These are phyloP conservation scores for Atta cephalotes DNA, from an alignment of 1,140 invertebrate species.

Conservation along the genomic window DNA sequence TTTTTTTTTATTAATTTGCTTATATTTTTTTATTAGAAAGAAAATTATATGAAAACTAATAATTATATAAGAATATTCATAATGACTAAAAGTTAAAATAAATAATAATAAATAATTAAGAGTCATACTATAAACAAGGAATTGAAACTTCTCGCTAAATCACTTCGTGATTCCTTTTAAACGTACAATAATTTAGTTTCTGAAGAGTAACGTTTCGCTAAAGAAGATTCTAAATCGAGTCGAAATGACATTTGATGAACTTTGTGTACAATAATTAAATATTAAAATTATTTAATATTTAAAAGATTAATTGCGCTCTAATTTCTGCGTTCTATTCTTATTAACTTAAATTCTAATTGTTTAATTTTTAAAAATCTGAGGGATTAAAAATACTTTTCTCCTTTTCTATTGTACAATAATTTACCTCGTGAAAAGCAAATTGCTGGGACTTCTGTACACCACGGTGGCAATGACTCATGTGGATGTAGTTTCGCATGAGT, in stretches of 20 bases:
- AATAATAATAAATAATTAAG: background rate
- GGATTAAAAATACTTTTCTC: too few species aligned
- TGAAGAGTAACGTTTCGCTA: too few species aligned
- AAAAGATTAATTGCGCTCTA: too few species aligned
- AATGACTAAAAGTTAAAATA: background rate
- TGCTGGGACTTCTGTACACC: conserved; percentile 87
- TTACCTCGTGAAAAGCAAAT: conserved; percentile 89
- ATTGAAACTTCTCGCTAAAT: background rate
- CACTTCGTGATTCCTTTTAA: background rate
- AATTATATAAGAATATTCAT: background rate
- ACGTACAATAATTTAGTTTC: background rate
- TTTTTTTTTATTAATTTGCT: background rate
- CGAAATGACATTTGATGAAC: too few species aligned
- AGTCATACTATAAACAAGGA: background rate
- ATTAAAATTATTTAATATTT: too few species aligned
- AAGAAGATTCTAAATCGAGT: too few species aligned
- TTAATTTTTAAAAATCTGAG: too few species aligned
- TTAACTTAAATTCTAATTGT: too few species aligned
- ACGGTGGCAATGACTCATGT: conserved; percentile 88
- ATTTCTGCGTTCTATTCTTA: too few species aligned
- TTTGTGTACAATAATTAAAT: too few species aligned
- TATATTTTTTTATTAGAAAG: background rate
- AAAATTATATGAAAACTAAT: background rate
- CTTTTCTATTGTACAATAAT: too few species aligned
- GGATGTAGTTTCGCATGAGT: conserved; percentile 89